These are phyloP conservation scores for Mylabris sibirica DNA, from an alignment of 2,888 invertebrate species.

Conservation along the genomic window DNA sequence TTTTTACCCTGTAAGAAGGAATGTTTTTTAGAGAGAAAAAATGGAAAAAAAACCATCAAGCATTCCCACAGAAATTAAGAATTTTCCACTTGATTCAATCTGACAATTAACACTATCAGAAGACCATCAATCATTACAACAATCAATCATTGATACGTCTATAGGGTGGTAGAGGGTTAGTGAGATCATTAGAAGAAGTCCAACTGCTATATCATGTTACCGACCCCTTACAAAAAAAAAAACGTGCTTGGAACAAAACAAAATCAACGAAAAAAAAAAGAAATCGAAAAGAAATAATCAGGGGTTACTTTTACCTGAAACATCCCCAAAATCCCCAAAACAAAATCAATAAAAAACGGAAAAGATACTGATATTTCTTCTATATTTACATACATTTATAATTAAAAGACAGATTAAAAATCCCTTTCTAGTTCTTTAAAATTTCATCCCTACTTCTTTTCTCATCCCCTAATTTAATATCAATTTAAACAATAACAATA, in stretches of 20 bases:
- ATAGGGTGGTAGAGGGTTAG: slow-evolving; percentile 1
- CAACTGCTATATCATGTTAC: not conserved
- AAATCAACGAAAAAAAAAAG: not conserved
- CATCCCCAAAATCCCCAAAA: not conserved
- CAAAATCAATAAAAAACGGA: not conserved
- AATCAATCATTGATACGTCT: slow-evolving; percentile 47
- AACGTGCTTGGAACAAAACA: not conserved
- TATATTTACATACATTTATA: not conserved
- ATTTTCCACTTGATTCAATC: slow-evolving; percentile 46
- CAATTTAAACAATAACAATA: not conserved
- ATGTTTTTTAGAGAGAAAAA: not conserved
- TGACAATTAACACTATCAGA: slow-evolving; percentile 48
- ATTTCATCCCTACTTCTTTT: too few species aligned
- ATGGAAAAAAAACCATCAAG: not conserved
- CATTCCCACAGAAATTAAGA: slow-evolving; percentile 46
- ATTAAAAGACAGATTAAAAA: not conserved
- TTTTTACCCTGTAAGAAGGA: not conserved
- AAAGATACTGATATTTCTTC: too few species aligned
- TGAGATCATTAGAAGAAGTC: slow-evolving; percentile 8
- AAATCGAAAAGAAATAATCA: not conserved
- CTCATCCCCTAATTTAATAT: not conserved
- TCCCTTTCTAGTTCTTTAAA: too few species aligned
- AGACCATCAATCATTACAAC: slow-evolving; percentile 50
- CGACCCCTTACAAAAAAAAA: not conserved
- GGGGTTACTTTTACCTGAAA: not conserved